Evolutionary conservation across 2,888 invertebrate species (phyloP).

Genomic region (Xestia rhomboidea): DNA sequence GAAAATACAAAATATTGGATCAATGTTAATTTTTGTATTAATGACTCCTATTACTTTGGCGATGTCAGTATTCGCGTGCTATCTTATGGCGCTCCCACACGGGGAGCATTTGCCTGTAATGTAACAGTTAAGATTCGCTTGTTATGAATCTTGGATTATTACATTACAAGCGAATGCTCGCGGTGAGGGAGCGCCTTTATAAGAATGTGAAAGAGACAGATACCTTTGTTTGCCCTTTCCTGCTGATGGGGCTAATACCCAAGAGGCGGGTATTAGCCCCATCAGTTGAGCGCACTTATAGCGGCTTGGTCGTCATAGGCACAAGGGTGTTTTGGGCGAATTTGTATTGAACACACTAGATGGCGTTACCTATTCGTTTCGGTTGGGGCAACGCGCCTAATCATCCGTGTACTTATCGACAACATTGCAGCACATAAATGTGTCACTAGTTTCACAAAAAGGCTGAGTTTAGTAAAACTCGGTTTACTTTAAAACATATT

Average conservation of each 20-base stretch:
- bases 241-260: not conserved
- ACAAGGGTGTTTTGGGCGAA: not conserved
- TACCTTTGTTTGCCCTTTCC: not conserved
- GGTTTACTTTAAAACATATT: too few relatives aligned
- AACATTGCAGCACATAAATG: not conserved
- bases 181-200: too few relatives aligned
- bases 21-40: not conserved
- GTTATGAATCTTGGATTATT: too few relatives aligned
- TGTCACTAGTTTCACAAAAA: not conserved
- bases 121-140: not conserved
- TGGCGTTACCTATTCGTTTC: not conserved
- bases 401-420: not conserved
- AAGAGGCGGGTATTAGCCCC: too few relatives aligned
- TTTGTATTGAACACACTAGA: not conserved
- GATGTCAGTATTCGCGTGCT: not conserved
- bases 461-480: too few relatives aligned
- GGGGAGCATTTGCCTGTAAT: not conserved
- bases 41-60: not conserved
- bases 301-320: not conserved
- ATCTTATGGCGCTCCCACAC: not conserved
- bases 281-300: not conserved
- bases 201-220: too few relatives aligned
- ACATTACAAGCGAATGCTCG: not conserved
- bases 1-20: conserved; percentile 39
- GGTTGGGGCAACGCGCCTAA: not conserved